Conservation (phyloP, 2,888 invertebrate species). For the Yponomeuta cagnagella region DNA sequence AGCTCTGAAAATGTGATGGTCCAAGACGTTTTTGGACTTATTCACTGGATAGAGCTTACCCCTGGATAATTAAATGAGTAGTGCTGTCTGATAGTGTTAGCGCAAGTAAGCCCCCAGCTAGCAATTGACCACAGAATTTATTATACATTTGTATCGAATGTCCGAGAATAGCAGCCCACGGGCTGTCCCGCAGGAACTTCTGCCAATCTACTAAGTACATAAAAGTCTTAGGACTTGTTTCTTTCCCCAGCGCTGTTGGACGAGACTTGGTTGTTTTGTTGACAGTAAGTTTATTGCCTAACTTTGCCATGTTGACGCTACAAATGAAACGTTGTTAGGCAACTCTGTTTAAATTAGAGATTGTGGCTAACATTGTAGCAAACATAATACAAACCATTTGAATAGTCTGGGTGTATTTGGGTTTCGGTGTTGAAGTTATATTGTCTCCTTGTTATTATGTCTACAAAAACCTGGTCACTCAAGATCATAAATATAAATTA, state of each 20-base stretch:
- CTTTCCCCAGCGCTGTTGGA: background rate
- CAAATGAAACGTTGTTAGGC: background rate
- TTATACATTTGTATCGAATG: background rate
- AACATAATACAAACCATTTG: background rate
- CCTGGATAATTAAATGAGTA: no score
- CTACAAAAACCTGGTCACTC: no score
- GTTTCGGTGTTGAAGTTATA: no score
- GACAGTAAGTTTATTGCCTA: background rate
- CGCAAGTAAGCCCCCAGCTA: no score
- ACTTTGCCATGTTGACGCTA: background rate
- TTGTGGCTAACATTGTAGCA: background rate
- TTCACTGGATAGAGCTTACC: no score
- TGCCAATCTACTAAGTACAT: conserved; percentile 3
- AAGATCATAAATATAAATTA: no score
- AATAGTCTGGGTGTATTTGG: background rate
- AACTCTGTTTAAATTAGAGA: background rate
- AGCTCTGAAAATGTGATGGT: no score
- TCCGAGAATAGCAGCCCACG: background rate
- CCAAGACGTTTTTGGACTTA: no score
- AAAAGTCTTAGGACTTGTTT: background rate
- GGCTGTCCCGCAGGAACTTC: background rate
- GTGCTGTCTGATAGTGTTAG: no score
- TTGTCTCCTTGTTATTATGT: no score
- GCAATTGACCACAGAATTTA: background rate
- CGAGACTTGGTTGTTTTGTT: background rate